Evolutionary conservation across 2,797 vertebrate species (phyloP).

Genomic region (Halcyon smyrnensis): DNA sequence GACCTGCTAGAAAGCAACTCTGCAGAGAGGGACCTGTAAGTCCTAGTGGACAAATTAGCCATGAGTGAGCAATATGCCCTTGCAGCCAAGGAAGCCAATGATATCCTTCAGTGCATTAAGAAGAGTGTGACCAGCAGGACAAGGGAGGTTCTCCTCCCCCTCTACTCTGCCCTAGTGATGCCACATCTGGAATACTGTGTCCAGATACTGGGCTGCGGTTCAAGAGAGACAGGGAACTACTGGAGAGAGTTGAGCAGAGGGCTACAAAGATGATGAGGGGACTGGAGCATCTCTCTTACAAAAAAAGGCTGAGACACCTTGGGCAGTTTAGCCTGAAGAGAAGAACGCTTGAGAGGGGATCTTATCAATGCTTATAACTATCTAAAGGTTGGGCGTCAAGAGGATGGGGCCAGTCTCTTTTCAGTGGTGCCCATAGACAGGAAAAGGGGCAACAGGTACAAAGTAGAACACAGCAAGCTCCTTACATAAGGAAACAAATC

Average conservation of each 20-base stretch:
- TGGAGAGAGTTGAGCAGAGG: too few relatives aligned
- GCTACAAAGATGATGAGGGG: too few relatives aligned
- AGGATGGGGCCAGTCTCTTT: neutral
- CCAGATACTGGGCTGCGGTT: too few relatives aligned
- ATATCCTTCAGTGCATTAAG: neutral
- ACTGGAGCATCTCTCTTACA: too few relatives aligned
- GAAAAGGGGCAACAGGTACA: neutral
- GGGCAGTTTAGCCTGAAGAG: too few relatives aligned
- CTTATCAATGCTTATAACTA: neutral
- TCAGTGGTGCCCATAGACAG: neutral
- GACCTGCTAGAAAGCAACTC: neutral
- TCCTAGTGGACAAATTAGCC: neutral
- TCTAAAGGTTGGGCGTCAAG: neutral
- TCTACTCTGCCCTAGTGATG: too few relatives aligned
- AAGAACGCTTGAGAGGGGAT: too few relatives aligned
- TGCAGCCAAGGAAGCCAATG: neutral
- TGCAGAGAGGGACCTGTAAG: neutral
- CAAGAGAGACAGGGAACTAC: too few relatives aligned
- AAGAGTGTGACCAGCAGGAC: too few relatives aligned
- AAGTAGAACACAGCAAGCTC: neutral
- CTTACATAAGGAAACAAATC: neutral
- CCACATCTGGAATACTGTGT: too few relatives aligned
- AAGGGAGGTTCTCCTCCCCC: too few relatives aligned
- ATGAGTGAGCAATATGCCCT: neutral
- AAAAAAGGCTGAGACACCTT: too few relatives aligned